A percentile compares a stretch with the other conserved stretches of the same genome.
Conservation (phyloP, 2,797 vertebrate genomes). For the Melanotaenia maccullochi region DNA sequence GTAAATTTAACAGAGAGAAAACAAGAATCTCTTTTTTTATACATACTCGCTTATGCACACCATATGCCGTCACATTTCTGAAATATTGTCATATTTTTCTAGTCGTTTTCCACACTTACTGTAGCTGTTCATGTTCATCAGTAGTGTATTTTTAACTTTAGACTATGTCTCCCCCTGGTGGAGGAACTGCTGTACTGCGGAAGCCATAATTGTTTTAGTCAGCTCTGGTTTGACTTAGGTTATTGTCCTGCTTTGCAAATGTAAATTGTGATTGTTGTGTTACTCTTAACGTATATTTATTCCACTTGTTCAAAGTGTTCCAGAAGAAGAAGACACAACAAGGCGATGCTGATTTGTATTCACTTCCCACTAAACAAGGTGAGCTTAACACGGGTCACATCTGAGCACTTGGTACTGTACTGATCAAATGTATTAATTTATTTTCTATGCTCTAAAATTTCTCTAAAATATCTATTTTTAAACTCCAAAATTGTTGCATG, state of each 20-base stretch:
- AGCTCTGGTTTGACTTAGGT: background rate
- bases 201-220: background rate
- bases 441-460: background rate
- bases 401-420: background rate
- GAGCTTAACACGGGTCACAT: constrained; percentile 11
- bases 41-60: background rate
- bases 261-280: background rate
- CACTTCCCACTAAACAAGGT: constrained; percentile 77
- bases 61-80: constrained; percentile 15
- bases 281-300: background rate
- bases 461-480: background rate
- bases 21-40: background rate
- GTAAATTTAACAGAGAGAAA: constrained; percentile 4
- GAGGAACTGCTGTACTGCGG: constrained; percentile 20
- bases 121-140: background rate
- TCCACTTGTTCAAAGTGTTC: constrained; percentile 73
- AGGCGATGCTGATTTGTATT: constrained; percentile 68
- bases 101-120: background rate
- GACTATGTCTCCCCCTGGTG: constrained; percentile 72
- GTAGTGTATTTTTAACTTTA: constrained; percentile 23
- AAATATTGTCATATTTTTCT: background rate
- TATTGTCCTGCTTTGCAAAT: background rate
- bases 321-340: constrained; percentile 73
- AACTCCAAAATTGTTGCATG: background rate
- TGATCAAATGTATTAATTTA: background rate